phyloP scores from a whole-genome alignment of 1,140 invertebrate genomes.

The Lepidurus arcticus region DNA sequence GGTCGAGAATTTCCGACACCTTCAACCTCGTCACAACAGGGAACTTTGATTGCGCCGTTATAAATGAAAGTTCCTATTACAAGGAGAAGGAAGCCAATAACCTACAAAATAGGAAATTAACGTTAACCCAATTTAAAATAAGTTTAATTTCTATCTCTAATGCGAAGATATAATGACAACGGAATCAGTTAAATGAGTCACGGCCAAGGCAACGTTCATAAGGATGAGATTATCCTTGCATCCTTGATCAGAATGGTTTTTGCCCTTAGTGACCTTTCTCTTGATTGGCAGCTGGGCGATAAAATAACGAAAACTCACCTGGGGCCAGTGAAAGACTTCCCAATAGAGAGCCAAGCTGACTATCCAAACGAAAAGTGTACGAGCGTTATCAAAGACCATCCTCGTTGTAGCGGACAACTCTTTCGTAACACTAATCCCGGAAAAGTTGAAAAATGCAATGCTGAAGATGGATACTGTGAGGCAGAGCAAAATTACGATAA shows the following conservation, averaged over 20 bases:
- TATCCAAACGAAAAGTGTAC: slow-evolving; percentile 83
- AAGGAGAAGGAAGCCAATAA: slow-evolving; percentile 66
- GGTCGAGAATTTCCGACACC: neutral
- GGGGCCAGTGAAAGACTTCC: slow-evolving; percentile 73
- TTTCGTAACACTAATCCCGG: slow-evolving; percentile 91
- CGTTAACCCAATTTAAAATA: neutral
- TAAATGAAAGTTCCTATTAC: slow-evolving; percentile 72
- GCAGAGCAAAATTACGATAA: neutral
- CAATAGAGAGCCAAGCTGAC: slow-evolving; percentile 65
- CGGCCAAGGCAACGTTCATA: neutral
- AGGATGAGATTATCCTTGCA: neutral
- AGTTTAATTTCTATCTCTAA: neutral
- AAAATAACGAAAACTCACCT: slow-evolving; percentile 48
- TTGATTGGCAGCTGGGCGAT: neutral
- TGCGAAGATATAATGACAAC: neutral
- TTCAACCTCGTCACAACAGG: neutral
- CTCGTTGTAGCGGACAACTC: slow-evolving; percentile 84
- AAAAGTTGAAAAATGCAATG: slow-evolving; percentile 94
- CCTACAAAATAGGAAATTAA: slow-evolving; percentile 43
- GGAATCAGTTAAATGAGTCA: neutral
- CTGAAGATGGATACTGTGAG: slow-evolving; percentile 71
- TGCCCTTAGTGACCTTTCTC: neutral
- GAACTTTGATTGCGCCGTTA: slow-evolving; percentile 53
- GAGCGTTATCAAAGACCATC: slow-evolving; percentile 83
- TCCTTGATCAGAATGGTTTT: neutral